phyloP scores from a whole-genome alignment of 2,888 invertebrate species.

The Osmoderma eremita region DNA sequence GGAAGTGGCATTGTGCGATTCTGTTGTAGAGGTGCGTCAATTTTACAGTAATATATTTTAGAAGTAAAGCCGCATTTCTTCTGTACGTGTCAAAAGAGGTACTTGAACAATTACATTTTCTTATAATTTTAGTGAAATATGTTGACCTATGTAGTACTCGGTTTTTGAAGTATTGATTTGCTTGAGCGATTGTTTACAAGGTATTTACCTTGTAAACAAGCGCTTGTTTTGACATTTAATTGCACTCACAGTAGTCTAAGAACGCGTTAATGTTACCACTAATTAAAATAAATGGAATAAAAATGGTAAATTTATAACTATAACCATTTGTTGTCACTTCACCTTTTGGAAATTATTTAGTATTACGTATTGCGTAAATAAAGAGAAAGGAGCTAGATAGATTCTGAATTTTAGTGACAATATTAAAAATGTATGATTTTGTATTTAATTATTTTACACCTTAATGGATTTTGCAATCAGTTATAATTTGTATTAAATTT shows the following conservation, averaged over 20 bases:
- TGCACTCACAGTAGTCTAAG: constrained; percentile 19
- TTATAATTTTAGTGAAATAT: constrained; percentile 2
- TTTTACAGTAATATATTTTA: constrained; percentile 1
- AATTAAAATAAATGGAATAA: no score
- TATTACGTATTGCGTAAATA: constrained; percentile 29
- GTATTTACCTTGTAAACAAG: no score
- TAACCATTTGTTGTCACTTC: neutral
- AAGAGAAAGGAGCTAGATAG: constrained; percentile 27
- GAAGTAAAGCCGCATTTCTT: neutral
- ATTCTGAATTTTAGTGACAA: constrained; percentile 11
- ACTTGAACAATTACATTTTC: neutral
- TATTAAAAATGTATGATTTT: neutral
- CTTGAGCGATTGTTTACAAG: constrained; percentile 35
- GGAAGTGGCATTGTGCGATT: constrained; percentile 31
- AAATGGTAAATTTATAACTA: neutral
- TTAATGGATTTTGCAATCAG: neutral
- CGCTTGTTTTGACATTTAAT: constrained; percentile 35
- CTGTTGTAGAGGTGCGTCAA: constrained; percentile 18
- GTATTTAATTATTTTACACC: neutral
- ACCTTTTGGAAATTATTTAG: constrained; percentile 17
- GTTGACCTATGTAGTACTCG: constrained; percentile 5
- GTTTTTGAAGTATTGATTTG: constrained; percentile 36
- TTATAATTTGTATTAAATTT: neutral
- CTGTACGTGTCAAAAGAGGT: neutral
- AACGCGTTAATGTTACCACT: neutral